Evolutionary conservation across 1,140 invertebrate genomes (phyloP).

Genomic region (Choristoneura fumiferana): DNA sequence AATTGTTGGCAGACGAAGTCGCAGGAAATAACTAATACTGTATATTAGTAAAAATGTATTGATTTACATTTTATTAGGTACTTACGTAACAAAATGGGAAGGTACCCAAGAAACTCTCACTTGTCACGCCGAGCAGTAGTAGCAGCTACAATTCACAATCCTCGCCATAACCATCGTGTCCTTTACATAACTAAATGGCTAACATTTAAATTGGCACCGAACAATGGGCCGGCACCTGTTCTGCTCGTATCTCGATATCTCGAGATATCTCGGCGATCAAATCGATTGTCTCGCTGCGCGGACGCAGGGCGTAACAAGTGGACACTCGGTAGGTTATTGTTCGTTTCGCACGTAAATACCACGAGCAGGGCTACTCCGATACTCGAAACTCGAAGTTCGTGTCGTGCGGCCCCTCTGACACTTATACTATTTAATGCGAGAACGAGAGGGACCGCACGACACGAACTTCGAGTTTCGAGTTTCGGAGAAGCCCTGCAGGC

Average conservation of each 20-base stretch:
- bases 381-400: too few species aligned
- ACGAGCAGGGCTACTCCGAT: too few species aligned
- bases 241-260: background rate
- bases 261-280: constrained; percentile 20
- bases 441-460: too few species aligned
- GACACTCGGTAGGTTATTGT: background rate
- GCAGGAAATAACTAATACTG: too few species aligned
- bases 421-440: too few species aligned
- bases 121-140: constrained; percentile 4
- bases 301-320: background rate
- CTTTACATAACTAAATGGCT: constrained; percentile 8
- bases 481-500: too few species aligned
- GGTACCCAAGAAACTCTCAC: constrained; percentile 5
- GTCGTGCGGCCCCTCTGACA: too few species aligned
- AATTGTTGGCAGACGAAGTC: too few species aligned
- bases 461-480: too few species aligned
- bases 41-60: too few species aligned
- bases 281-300: constrained; percentile 14
- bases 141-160: background rate
- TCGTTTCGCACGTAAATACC: constrained; percentile 4
- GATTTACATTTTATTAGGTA: too few species aligned
- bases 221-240: constrained; percentile 22
- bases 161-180: background rate
- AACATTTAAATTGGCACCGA: constrained; percentile 19
- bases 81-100: too few species aligned